These are phyloP conservation scores for Jaculus jaculus DNA, from an alignment of 2,113 vertebrate genomes.

Conservation along the genomic window DNA sequence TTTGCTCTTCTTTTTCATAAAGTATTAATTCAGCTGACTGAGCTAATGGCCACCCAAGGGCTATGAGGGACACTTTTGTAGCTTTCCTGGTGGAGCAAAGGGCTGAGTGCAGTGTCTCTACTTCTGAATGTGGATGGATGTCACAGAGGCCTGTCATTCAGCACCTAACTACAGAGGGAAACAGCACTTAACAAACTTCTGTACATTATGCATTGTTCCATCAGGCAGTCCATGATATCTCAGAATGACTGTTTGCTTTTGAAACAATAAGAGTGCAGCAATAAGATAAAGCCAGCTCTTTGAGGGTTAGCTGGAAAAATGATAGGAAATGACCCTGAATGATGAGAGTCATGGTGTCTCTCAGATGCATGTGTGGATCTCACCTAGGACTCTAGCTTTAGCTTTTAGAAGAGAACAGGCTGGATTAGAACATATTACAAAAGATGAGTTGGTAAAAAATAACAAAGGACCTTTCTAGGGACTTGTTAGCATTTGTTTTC, in stretches of 20 bases:
- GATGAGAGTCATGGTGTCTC: no score
- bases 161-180: background rate
- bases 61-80: background rate
- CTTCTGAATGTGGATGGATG: background rate
- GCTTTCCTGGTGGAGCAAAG: background rate
- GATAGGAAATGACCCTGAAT: background rate
- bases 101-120: background rate
- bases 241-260: background rate
- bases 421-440: background rate
- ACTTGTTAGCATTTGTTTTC: background rate
- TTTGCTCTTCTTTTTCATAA: constrained; percentile 44
- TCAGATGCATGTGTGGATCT: fast-evolving
- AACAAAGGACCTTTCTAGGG: background rate
- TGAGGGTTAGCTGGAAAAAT: background rate
- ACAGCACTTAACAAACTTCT: background rate
- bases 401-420: background rate
- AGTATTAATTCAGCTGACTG: constrained; percentile 16
- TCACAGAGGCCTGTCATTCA: fast-evolving
- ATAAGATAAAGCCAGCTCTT: background rate
- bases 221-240: background rate
- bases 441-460: background rate
- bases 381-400: background rate
- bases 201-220: fast-evolving
- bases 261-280: background rate
- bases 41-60: constrained; percentile 51